Base-by-base conservation (phyloP, 2,888 invertebrate genomes). In the Dryocosmus kuriphilus region DNA sequence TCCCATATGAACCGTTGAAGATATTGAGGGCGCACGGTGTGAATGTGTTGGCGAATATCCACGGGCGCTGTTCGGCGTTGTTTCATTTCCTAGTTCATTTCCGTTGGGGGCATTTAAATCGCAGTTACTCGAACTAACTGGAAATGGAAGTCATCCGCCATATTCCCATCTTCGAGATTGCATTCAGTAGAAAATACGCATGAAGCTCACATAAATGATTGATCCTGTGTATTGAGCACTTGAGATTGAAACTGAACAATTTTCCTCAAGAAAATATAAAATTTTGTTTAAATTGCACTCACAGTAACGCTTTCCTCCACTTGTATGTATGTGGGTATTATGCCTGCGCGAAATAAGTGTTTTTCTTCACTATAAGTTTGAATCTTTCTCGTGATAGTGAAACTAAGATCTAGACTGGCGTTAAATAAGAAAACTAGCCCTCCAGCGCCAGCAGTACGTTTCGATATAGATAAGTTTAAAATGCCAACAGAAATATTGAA, bases 71-170 rank as follows among this genome's bases (percentile, higher is more conserved):
- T 80, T 79, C 83, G 84, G 85, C 86, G 87, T 89, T 89, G 88
- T 89, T 88, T 89, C 89, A 89, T 89, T 89, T 89, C 90, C 90
- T 89, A 88, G 89, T 88, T 87, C 87, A 90, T 90, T 89, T 90
- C 89, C 90, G 88, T 88, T 87, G 86, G 86, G 86, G 85, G 85
- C 88, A 89, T 89, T 90, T 89, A 88, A 89, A 89, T 89, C 85
- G 88, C 85, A 88, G 88, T 88, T 88, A 86, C 86, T 84, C 85
- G 83, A 88, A 85, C 85, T 85, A 88, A 86, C 87, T 87, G 87
- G 85, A 88, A 88, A 86, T 87, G 86, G 86, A 85, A 88, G 87
- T 88, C 85, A 85, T 83, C 83, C 84, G 77, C 83, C 81, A 81
- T 80, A 77, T 79, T 82, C 76, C 76, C 77, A 77, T 81, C 82